Evolutionary conservation across 2,797 vertebrate genomes (phyloP), one percentile per base, ranked within the genome.

Genomic region (Gymnothorax javanicus): DNA sequence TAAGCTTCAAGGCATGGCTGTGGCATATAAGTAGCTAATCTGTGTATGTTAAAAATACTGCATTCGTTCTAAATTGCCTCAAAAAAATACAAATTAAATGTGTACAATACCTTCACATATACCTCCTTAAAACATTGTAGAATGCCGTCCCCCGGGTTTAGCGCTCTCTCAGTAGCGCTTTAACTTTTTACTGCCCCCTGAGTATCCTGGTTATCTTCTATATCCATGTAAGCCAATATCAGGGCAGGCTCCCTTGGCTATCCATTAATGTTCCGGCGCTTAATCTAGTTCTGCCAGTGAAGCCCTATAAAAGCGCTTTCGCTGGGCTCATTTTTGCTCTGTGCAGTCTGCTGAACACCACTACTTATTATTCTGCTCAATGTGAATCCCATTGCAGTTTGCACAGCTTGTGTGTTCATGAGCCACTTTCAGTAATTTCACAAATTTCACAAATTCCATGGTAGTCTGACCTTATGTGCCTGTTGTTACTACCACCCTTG

Each of bases 381-480:
- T 27, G 33, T 43, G 33, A 75, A 75, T 75, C 71, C 71, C 71
- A 75, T 43, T 77, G 43, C 73, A 77, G 73, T 77, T 77, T 50
- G 15, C 73, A 77, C 73, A 77, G 73, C 73, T 50, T 77, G 43
- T 77, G 43, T 7, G 15, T 77, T 77, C 73, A 20, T 52, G 43
- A 33, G 52, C 43, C 73, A 77, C 73, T 43, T 77, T 77, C 33
- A 25, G 13, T 77, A 15, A 77, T 43, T 52, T 50, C 50, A 52
- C 33, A 77, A 15, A 77, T 43, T 52, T 50, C 50, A 52, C 33
- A 77, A 77, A 77, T 77, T 77, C 73, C 43, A 77, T 43, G 9
- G 52, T 77, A 77, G 73, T 50, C 33, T 77, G 73, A 77, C 27
- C 4, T 77, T 77, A 50, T 50, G 73, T 52, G 43, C 43, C 52